phyloP scores from a whole-genome alignment of 2,888 invertebrate genomes.

The Phyllotreta striolata region DNA sequence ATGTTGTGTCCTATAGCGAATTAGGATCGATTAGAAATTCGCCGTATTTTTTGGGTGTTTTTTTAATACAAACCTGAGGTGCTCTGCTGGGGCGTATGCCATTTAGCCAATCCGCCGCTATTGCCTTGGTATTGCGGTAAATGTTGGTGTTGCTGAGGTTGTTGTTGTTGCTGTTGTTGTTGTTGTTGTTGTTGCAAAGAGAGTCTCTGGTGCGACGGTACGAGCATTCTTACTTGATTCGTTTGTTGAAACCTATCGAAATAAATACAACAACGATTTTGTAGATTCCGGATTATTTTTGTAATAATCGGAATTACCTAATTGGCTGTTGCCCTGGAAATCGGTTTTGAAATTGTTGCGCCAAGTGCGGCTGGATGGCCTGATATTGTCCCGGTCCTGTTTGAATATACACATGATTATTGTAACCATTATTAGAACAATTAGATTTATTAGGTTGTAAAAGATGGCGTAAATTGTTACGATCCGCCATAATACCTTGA shows the following conservation, averaged over 20 bases:
- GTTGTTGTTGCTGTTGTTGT: constrained; percentile 43
- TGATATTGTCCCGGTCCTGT: constrained; percentile 61
- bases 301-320: constrained; percentile 30
- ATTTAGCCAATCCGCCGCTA: constrained; percentile 61
- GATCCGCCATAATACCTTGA: constrained; percentile 61
- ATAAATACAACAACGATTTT: too few relatives aligned
- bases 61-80: constrained; percentile 35
- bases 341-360: constrained; percentile 57
- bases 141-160: constrained; percentile 48
- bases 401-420: constrained; percentile 58
- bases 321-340: constrained; percentile 48
- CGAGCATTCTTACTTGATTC: constrained; percentile 28
- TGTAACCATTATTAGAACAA: constrained; percentile 36
- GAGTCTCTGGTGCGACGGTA: constrained; percentile 44
- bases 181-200: constrained; percentile 46
- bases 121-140: constrained; percentile 36
- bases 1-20: constrained; percentile 32
- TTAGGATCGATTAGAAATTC: constrained; percentile 4
- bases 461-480: constrained; percentile 59
- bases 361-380: constrained; percentile 59
- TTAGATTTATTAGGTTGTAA: constrained; percentile 55
- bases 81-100: constrained; percentile 78
- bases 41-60: not conserved
- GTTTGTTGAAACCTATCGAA: constrained; percentile 31
- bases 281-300: too few relatives aligned